These are phyloP conservation scores for Drosophila bocqueti DNA, from an alignment of 1,140 invertebrate genomes.

Conservation along the genomic window DNA sequence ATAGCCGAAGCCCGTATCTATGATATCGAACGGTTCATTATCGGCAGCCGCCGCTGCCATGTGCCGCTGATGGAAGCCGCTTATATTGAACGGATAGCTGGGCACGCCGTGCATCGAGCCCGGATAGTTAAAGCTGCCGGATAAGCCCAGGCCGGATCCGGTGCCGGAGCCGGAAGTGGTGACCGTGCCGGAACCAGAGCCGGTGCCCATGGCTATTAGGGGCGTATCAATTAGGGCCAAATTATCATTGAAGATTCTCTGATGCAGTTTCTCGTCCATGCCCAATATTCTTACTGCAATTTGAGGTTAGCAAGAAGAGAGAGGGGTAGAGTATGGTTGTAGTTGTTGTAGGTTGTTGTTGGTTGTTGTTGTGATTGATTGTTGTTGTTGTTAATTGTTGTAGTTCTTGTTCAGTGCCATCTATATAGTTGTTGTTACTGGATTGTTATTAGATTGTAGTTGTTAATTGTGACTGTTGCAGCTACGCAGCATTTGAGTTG, in stretches of 20 bases:
- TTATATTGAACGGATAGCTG: slow-evolving; percentile 85
- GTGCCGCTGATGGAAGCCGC: slow-evolving; percentile 82
- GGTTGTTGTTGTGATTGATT: slow-evolving; percentile 48
- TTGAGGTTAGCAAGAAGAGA: slow-evolving; percentile 70
- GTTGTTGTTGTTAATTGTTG: slow-evolving; percentile 34
- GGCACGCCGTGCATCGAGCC: slow-evolving; percentile 78
- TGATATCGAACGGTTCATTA: slow-evolving; percentile 80
- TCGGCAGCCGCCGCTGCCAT: slow-evolving; percentile 71
- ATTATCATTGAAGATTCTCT: slow-evolving; percentile 85
- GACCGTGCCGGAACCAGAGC: slow-evolving; percentile 41
- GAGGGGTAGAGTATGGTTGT: slow-evolving; percentile 74
- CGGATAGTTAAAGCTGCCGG: slow-evolving; percentile 74
- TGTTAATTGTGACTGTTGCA: slow-evolving; percentile 46
- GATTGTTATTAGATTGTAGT: slow-evolving; percentile 28
- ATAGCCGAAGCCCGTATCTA: slow-evolving; percentile 79
- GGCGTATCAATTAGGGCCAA: slow-evolving; percentile 84
- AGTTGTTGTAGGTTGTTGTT: slow-evolving; percentile 54
- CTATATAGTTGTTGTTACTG: slow-evolving; percentile 57
- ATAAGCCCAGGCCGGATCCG: slow-evolving; percentile 24
- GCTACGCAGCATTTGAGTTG: slow-evolving; percentile 64
- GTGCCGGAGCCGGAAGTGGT: slow-evolving; percentile 34
- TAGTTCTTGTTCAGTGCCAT: slow-evolving; percentile 49
- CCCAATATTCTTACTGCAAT: slow-evolving; percentile 85
- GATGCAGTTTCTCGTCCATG: slow-evolving; percentile 85
- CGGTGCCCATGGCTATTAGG: slow-evolving; percentile 70